Evolutionary conservation across 2,113 vertebrate genomes (phyloP), one percentile per base, ranked within the genome.

Genomic region (Phylloscopus trochiloides): DNA sequence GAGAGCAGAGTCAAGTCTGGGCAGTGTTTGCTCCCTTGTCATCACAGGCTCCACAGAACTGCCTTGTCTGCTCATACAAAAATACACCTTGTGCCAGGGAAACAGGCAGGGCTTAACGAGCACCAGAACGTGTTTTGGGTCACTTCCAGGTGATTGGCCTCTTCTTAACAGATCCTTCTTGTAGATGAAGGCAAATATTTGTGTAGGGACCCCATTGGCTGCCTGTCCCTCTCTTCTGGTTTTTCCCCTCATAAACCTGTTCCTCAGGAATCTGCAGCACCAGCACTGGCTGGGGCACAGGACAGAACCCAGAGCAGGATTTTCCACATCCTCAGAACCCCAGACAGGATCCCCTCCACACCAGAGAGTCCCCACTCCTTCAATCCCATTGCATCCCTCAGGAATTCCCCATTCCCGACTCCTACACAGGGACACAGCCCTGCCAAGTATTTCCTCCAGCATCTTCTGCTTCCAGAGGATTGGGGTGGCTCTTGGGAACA

Each of bases 21-120:
- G 95, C 92, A 94, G 74, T 40, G 91, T 92, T 94, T 91, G 94
- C 89, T 82, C 22, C 91, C 58, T 28, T 90, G 93, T 93, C 93
- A 93, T 80, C 92, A 13, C 58, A 29, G 77, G 84, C 68, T 86
- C 52, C 12, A 94, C 86, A 92, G 22, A 94, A 32, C 36, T 26
- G 54, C 58, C 84, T 76, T 95, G 77, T 91, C 36, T 17, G 54
- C 58, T 19, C 85, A 7, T 12, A 47, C 63, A 76, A n/a, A 93
- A 90, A 86, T n/a, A 32, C 54, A 94, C 93, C 93, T 82, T 22
- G 18, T 82, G 71, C 73, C 88, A 91, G 80, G 25, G 89, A 78
- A 38, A 0, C 10, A 42, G 73, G 82, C 48, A 32, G 87, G 22
- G 2, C 58, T 47, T 55, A 79, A 62, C 11, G 32, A 72, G 93